phyloP scores from a whole-genome alignment of 2,797 vertebrate species.

The Spondyliosoma cantharus region DNA sequence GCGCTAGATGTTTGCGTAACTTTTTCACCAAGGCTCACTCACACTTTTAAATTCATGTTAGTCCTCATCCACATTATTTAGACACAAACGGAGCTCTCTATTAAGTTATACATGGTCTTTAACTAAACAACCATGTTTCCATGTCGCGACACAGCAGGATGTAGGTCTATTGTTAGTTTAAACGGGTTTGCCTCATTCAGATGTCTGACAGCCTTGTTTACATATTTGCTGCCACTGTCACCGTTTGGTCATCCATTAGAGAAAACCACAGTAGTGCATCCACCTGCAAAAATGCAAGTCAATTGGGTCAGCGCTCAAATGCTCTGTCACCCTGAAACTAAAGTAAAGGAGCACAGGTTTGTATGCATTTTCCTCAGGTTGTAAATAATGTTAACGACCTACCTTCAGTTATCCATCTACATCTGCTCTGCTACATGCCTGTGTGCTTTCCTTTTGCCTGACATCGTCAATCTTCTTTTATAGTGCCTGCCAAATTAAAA shows the following conservation, averaged over 20 bases:
- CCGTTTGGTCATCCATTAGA: conserved; percentile 40
- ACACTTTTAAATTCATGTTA: conserved; percentile 29
- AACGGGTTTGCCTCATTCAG: conserved; percentile 6
- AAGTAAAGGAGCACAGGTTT: conserved; percentile 23
- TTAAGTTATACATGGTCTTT: conserved; percentile 17
- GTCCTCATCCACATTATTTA: conserved; percentile 1
- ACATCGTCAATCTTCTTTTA: conserved; percentile 47
- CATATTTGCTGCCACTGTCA: conserved; percentile 22
- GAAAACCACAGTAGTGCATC: conserved; percentile 11
- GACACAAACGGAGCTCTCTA: conserved; percentile 4
- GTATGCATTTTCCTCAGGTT: conserved; percentile 27
- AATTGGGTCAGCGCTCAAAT: conserved; percentile 20
- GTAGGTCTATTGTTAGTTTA: not conserved
- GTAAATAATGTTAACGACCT: conserved; percentile 22
- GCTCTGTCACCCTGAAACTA: conserved; percentile 28
- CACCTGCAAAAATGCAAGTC: conserved; percentile 34
- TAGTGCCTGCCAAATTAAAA: conserved; percentile 54
- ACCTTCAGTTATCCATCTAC: conserved; percentile 28
- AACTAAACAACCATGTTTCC: conserved; percentile 18
- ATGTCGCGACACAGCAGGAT: not conserved
- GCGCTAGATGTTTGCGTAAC: conserved; percentile 33
- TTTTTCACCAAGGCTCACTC: conserved; percentile 38
- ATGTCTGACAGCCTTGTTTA: conserved; percentile 31
- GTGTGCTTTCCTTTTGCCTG: conserved; percentile 33
- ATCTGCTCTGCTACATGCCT: conserved; percentile 2